Base-by-base conservation (phyloP, 2,797 vertebrate genomes). In the Erpetoichthys calabaricus region DNA sequence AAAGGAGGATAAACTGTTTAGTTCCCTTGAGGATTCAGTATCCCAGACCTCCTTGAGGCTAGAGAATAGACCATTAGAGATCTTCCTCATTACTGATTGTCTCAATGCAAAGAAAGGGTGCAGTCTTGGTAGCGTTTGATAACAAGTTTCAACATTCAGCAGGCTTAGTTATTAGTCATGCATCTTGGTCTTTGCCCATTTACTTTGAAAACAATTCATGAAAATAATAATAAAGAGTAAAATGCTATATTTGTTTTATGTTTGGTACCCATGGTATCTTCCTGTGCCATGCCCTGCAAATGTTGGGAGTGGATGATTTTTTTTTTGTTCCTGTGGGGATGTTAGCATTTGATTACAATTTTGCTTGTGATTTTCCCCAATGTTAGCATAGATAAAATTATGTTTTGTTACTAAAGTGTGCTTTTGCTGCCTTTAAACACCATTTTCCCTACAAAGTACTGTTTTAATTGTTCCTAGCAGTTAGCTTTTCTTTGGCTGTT, bases 81-180 rank as follows among this genome's bases (percentile, higher is more conserved):
- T 80, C 79, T 81, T 76, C 81, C 91, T 97, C 92, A 96, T 98
- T 96, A 96, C 83, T 50, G 54, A 98, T 94, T 94, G 92, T 97
- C 89, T 91, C 84, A 89, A 94, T 95, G 89, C 90, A 86, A 78
- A 80, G 84, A 82, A 85, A 88, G 86, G 84, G 86, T 82, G 83
- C 88, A 87, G 91, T 89, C 86, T 91, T 89, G 86, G 85, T 84
- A 79, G 86, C 76, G 79, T 88, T 91, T 83, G 91, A 97, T 98
- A 97, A 96, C 91, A 82, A 83, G 86, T 83, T 86, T 90, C 89
- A 81, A 85, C 84, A 88, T 92, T 92, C 91, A 93, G 90, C 90
- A 89, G 91, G 90, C 90, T 90, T 88, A 90, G 89, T 87, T 91
- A 91, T 95, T 97, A 94, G 91, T 96, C 90, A 94, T 90, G 85